Conservation (phyloP, 2,888 invertebrate species). For the Leptinotarsa haldemani region DNA sequence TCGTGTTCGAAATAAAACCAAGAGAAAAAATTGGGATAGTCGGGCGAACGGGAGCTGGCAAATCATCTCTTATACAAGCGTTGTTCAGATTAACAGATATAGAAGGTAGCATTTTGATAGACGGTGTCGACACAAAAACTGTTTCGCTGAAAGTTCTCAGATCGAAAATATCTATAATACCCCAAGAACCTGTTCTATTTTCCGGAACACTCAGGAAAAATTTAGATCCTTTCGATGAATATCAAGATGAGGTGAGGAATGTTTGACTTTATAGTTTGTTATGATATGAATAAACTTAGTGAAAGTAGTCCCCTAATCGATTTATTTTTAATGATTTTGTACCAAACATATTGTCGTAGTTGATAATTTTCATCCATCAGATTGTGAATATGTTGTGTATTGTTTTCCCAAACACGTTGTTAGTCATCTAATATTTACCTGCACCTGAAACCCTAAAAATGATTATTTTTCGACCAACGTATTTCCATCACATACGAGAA, state of each 20-base stretch:
- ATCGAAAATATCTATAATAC: constrained; percentile 84
- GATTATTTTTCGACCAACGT: too few species aligned
- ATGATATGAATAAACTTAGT: too few species aligned
- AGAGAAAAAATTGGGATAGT: constrained; percentile 82
- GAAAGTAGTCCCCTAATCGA: too few species aligned
- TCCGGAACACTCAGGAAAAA: constrained; percentile 89
- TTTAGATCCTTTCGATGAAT: constrained; percentile 88
- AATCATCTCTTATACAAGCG: constrained; percentile 80
- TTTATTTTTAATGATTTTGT: too few species aligned
- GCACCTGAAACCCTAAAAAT: too few species aligned
- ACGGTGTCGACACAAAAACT: constrained; percentile 76
- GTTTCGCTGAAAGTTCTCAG: constrained; percentile 82
- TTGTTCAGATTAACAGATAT: constrained; percentile 84
- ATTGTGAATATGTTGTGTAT: too few species aligned
- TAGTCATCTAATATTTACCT: too few species aligned
- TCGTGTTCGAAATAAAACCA: constrained; percentile 75
- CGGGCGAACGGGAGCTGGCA: constrained; percentile 86
- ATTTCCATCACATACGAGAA: too few species aligned
- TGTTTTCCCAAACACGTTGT: too few species aligned
- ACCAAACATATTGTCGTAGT: too few species aligned
- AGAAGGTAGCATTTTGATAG: constrained; percentile 84
- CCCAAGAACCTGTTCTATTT: constrained; percentile 87
- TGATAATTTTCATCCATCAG: too few species aligned
- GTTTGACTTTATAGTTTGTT: not conserved
- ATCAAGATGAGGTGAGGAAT: constrained; percentile 72